These are phyloP conservation scores for Nycticryphes semicollaris DNA, from an alignment of 2,113 vertebrate genomes.

Conservation along the genomic window DNA sequence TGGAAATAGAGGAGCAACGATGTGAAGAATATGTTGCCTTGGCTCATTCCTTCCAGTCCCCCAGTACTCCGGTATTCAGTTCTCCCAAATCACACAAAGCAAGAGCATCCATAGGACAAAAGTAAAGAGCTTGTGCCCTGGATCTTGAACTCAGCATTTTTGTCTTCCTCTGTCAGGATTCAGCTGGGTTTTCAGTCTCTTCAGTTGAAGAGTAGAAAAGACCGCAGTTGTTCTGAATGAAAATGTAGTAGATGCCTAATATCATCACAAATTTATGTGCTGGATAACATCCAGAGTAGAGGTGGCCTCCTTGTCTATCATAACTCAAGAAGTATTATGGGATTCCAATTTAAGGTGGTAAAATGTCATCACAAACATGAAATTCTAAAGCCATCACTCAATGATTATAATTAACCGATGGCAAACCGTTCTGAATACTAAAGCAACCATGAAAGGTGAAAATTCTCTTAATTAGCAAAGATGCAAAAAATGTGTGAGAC, in stretches of 20 bases:
- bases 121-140: neutral
- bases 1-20: neutral
- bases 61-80: neutral
- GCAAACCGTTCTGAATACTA: slow-evolving; percentile 18
- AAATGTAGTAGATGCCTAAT: neutral
- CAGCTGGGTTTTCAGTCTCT: neutral
- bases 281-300: neutral
- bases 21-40: neutral
- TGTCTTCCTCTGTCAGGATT: neutral
- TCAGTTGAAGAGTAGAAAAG: neutral
- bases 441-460: slow-evolving; percentile 31
- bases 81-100: neutral
- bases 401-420: slow-evolving; percentile 6
- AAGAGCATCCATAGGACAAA: neutral
- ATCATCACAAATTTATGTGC: neutral
- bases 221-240: neutral
- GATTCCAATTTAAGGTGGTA: slow-evolving; percentile 17
- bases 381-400: slow-evolving; percentile 39
- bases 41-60: neutral
- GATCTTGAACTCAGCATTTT: neutral
- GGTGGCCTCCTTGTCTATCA: neutral
- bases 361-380: slow-evolving; percentile 36
- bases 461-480: slow-evolving; percentile 54
- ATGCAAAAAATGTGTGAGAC: slow-evolving; percentile 11
- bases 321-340: neutral